Evolutionary conservation across 2,888 invertebrate genomes (phyloP), one percentile per base, ranked within the genome.

Genomic region (Leucoptera coffeella): DNA sequence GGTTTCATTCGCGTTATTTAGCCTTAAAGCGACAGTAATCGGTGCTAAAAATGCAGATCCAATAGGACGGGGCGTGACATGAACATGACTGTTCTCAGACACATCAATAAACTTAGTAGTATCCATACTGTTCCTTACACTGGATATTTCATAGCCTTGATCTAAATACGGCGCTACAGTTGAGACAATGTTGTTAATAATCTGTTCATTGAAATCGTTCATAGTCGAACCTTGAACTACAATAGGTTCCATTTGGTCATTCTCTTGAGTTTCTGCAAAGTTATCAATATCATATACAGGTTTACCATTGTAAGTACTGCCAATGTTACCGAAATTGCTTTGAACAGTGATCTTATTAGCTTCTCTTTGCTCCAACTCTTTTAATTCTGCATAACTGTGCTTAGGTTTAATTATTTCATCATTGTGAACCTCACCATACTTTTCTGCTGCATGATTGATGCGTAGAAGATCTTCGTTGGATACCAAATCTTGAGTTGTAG

Each of bases 391-490:
- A n/a, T n/a, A n/a, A n/a, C n/a, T n/a, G n/a, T n/a, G n/a, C 21
- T 44, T 39, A 3, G 61, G 52, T 41, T 57, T 64, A 4, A 60
- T 54, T 9, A 56, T 38, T 14, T 65, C 62, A 17, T 67, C 61
- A 9, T 42, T 45, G 23, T 50, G 44, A 6, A 47, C 43, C 11
- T 15, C 10, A 19, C 41, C 41, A 4, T 50, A 39, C 34, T 53
- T 55, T 39, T 67, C 67, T 6, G 48, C 55, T 1, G 69, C 61
- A 15, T 67, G 57, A 30, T 82, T 82, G 1, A 82, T 81, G 40
- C 71, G 73, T 7, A 80, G 38, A 6, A 82, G 62, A 45, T 82
- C 81, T 39, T 78, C 74, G 32, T 77, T 77, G 0, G 76, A 64
- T 31, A 82, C 74, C 7, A 80, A 49, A 44, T 79, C 74, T 41